phyloP scores from a whole-genome alignment of 2,113 vertebrate genomes.

The Electrona antarctica region DNA sequence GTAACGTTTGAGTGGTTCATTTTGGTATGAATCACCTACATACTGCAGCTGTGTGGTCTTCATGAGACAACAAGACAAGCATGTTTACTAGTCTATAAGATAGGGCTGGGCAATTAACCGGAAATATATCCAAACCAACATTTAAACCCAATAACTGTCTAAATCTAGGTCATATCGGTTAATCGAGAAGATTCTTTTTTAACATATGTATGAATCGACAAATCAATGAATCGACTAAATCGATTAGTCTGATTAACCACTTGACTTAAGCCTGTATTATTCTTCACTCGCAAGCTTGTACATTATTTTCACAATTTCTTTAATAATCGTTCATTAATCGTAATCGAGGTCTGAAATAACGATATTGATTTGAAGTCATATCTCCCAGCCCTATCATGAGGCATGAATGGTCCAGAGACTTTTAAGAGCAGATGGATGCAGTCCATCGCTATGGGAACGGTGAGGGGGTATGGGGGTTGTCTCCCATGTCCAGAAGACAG shows the following conservation, averaged over 20 bases:
- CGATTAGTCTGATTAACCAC: no score
- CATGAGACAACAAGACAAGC: no score
- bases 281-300: no score
- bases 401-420: conserved; percentile 53
- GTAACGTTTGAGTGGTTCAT: conserved; percentile 31
- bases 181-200: not conserved
- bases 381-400: conserved; percentile 1
- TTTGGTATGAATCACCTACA: conserved; percentile 37
- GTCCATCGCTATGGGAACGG: conserved; percentile 27
- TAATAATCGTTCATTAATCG: no score
- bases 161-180: not conserved
- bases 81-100: no score
- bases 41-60: not conserved
- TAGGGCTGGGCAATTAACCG: no score
- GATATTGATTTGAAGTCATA: no score
- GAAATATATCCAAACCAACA: no score
- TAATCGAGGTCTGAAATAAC: no score
- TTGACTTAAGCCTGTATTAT: no score
- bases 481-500: conserved; percentile 60
- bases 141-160: no score
- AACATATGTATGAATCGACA: not conserved
- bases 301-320: no score
- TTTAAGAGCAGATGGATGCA: conserved; percentile 47
- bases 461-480: conserved; percentile 39
- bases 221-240: not conserved